These are phyloP conservation scores for Timandra comae DNA, from an alignment of 2,888 invertebrate genomes.

Conservation along the genomic window DNA sequence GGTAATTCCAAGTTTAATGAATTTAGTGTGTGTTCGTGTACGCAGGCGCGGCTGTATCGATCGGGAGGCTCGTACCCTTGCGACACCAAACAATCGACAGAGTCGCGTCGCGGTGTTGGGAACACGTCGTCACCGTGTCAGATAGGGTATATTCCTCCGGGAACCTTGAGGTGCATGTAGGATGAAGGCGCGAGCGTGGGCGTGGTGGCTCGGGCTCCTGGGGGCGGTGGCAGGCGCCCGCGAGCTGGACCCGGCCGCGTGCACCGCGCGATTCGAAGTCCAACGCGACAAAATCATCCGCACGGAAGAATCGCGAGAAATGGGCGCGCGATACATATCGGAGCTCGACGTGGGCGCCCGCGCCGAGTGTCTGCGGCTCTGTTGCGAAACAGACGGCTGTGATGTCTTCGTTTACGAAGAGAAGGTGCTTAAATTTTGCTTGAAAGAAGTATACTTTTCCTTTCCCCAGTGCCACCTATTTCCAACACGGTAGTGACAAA, in stretches of 20 bases:
- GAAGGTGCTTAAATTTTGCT: too few species aligned
- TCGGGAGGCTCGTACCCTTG: conserved; percentile 6
- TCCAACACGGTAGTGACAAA: too few species aligned
- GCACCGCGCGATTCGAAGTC: conserved; percentile 87
- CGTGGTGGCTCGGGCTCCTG: conserved; percentile 37
- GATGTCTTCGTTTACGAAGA: conserved; percentile 96
- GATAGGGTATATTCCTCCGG: too few species aligned
- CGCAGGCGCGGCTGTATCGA: conserved; percentile 46
- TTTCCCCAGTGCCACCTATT: too few species aligned
- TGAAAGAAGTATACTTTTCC: too few species aligned
- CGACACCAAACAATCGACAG: too few species aligned
- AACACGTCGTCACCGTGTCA: too few species aligned
- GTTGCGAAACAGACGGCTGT: conserved; percentile 91
- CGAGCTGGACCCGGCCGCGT: conserved; percentile 80
- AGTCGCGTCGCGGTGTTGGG: too few species aligned
- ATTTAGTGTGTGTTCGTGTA: conserved; percentile 8
- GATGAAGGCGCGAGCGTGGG: conserved; percentile 30
- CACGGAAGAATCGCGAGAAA: conserved; percentile 90
- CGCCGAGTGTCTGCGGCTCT: conserved; percentile 88
- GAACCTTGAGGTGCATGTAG: too few species aligned
- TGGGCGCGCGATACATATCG: conserved; percentile 92
- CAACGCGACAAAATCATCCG: conserved; percentile 93
- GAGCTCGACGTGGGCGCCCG: conserved; percentile 88
- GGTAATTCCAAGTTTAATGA: too few species aligned
- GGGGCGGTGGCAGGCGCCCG: conserved; percentile 43